phyloP scores from a whole-genome alignment of 2,797 vertebrate genomes.

The Chaenodraco wilsoni region DNA sequence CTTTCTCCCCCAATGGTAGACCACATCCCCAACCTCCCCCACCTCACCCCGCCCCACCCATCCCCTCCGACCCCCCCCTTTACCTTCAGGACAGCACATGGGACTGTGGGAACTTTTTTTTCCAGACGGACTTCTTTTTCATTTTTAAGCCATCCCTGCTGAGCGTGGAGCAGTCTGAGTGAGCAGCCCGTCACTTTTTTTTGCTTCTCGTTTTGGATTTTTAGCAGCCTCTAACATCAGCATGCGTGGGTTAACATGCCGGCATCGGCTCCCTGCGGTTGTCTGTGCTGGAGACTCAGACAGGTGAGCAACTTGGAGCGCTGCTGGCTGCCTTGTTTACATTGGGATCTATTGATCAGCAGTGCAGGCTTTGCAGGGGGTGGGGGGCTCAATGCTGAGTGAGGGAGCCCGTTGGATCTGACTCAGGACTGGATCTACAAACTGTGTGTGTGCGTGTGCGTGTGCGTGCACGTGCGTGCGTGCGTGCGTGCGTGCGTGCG shows the following conservation, averaged over 20 bases:
- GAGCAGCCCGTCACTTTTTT: constrained; percentile 26
- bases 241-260: constrained; percentile 68
- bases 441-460: constrained; percentile 1
- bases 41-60: constrained; percentile 8
- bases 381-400: constrained; percentile 37
- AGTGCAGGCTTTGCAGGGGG: constrained; percentile 30
- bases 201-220: constrained; percentile 37
- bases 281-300: constrained; percentile 65
- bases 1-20: constrained; percentile 31
- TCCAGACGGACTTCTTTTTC: constrained; percentile 28
- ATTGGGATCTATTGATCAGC: constrained; percentile 41
- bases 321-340: constrained; percentile 56
- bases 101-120: constrained; percentile 56
- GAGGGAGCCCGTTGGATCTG: constrained; percentile 23
- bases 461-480: no score
- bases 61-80: not conserved
- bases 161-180: constrained; percentile 21
- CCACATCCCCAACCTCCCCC: constrained; percentile 33
- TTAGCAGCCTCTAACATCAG: constrained; percentile 40
- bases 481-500: no score
- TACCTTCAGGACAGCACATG: constrained; percentile 39
- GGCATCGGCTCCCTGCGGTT: constrained; percentile 52
- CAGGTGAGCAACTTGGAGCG: constrained; percentile 70
- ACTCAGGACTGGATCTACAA: constrained; percentile 28
- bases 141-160: constrained; percentile 11